Percentiles rank a stretch among this genome's conserved stretches.
phyloP scores from a whole-genome alignment of 2,888 invertebrate genomes.

The Lissonota sp. region DNA sequence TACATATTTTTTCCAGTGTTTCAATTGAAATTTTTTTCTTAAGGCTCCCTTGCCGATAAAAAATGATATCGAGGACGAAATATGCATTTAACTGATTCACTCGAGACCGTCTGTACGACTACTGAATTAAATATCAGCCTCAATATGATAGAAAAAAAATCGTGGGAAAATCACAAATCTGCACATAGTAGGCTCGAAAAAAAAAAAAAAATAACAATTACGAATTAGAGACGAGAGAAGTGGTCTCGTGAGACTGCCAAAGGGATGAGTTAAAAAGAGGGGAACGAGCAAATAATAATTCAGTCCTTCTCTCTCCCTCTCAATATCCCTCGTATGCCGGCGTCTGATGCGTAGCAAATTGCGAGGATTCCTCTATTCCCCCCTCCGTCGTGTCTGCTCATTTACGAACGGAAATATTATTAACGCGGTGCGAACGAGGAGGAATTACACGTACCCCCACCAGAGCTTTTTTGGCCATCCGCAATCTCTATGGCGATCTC shows the following conservation, averaged over 20 bases:
- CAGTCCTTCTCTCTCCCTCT: constrained; percentile 20
- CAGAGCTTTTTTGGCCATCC: constrained; percentile 17
- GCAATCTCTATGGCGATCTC: constrained; percentile 3
- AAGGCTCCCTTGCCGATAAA: too few species aligned
- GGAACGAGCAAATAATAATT: not conserved
- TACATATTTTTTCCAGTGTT: not conserved
- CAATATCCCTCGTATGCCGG: not conserved
- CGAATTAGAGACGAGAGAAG: constrained; percentile 57
- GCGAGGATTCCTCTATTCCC: constrained; percentile 36
- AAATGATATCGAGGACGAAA: not conserved
- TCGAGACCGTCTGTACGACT: not conserved
- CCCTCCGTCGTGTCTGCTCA: constrained; percentile 59
- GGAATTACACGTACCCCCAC: constrained; percentile 15
- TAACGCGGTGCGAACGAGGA: constrained; percentile 71
- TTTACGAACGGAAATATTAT: constrained; percentile 82
- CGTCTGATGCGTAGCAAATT: constrained; percentile 28
- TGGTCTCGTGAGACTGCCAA: constrained; percentile 3
- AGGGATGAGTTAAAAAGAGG: constrained; percentile 15
- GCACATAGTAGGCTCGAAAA: not conserved
- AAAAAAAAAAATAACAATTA: constrained; percentile 3
- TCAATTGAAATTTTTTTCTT: too few species aligned
- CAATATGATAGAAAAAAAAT: constrained; percentile 12
- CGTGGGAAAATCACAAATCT: constrained; percentile 59
- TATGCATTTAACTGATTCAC: not conserved
- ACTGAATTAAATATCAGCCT: constrained; percentile 24